Percentiles rank a stretch among this genome's conserved stretches.
These are phyloP conservation scores for Huso huso DNA, from an alignment of 2,797 vertebrate genomes.

Conservation along the genomic window DNA sequence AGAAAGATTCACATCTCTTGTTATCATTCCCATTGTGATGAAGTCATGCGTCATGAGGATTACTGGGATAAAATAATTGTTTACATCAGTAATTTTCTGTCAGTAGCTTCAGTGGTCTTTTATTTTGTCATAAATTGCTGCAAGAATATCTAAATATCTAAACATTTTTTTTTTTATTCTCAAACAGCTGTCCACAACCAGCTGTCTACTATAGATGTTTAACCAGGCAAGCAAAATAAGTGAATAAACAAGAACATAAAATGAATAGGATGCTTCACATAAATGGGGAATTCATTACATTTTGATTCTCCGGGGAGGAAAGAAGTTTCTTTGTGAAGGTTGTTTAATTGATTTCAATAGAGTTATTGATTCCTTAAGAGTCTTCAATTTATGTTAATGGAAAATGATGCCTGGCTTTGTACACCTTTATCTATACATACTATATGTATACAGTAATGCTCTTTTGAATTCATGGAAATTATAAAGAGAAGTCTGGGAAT, in stretches of 20 bases:
- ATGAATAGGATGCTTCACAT: constrained; percentile 33
- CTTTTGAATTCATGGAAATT: too few species aligned
- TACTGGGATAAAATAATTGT: too few species aligned
- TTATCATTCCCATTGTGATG: too few species aligned
- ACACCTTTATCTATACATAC: constrained; percentile 47
- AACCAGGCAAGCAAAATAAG: constrained; percentile 25
- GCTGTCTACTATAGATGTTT: constrained; percentile 17
- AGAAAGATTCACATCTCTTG: too few species aligned
- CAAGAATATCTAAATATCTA: background rate
- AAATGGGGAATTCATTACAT: constrained; percentile 27
- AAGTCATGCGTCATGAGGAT: too few species aligned
- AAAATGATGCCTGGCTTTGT: constrained; percentile 46
- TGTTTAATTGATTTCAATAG: constrained; percentile 76
- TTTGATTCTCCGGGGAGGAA: constrained; percentile 36
- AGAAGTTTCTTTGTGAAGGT: constrained; percentile 41
- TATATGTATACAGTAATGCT: constrained; percentile 12
- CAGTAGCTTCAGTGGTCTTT: too few species aligned
- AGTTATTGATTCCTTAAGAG: constrained; percentile 78
- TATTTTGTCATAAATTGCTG: too few species aligned
- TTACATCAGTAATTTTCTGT: too few species aligned
- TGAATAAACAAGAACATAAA: constrained; percentile 34
- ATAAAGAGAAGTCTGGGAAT: constrained; percentile 75
- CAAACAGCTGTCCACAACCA: background rate
- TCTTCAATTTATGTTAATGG: constrained; percentile 57
- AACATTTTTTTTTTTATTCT: background rate